Evolutionary conservation across 1,140 invertebrate species (phyloP).

Genomic region (Drosophila obscura): DNA sequence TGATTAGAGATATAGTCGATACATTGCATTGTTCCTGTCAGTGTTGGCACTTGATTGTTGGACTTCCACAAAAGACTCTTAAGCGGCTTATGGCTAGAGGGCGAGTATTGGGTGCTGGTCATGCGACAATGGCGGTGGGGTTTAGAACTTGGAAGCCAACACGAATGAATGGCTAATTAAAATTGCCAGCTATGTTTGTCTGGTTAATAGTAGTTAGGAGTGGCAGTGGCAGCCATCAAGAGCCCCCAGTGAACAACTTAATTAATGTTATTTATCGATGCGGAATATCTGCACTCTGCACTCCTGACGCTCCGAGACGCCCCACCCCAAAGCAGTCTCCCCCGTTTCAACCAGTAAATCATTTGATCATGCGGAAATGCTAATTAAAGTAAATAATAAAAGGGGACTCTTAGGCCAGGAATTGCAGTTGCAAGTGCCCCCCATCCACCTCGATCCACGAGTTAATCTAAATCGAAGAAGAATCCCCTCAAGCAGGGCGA

Average conservation of each 20-base stretch:
- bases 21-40: constrained; percentile 34
- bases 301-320: constrained; percentile 16
- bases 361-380: constrained; percentile 66
- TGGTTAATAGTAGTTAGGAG: constrained; percentile 38
- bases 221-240: constrained; percentile 21
- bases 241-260: constrained; percentile 70
- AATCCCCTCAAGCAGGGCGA: constrained; percentile 23
- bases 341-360: constrained; percentile 24
- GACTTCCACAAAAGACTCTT: constrained; percentile 20
- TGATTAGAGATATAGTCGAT: constrained; percentile 32
- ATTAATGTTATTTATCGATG: constrained; percentile 81
- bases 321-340: constrained; percentile 2
- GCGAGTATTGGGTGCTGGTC: not conserved
- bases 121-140: constrained; percentile 16
- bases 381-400: constrained; percentile 80
- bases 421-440: constrained; percentile 32
- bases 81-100: constrained; percentile 38
- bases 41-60: constrained; percentile 22
- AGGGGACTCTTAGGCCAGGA: constrained; percentile 36
- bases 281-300: constrained; percentile 63
- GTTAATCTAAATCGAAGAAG: constrained; percentile 6
- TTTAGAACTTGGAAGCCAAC: constrained; percentile 18
- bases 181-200: constrained; percentile 34
- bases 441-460: not conserved
- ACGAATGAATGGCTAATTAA: constrained; percentile 59